Conservation (phyloP, 2,113 vertebrate species). For the Burhinus oedicnemus region DNA sequence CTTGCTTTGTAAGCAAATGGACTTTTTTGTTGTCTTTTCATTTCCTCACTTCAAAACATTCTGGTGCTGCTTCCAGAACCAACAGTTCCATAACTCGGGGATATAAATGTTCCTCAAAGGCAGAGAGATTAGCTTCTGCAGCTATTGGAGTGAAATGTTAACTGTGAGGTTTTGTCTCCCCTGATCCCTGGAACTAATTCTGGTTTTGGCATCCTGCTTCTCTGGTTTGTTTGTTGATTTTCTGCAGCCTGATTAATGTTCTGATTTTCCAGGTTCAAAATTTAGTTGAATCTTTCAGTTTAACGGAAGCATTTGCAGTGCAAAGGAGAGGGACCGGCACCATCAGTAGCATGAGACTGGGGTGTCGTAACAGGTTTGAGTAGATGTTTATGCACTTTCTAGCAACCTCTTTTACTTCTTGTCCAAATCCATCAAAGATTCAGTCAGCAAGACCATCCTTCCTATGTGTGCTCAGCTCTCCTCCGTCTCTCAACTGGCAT, state of each 20-base stretch:
- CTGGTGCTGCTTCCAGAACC: neutral
- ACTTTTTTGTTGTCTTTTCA: neutral
- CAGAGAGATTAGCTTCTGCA: neutral
- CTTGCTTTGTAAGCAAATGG: neutral
- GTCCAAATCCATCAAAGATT: neutral
- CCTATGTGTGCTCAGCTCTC: neutral
- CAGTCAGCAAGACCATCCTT: neutral
- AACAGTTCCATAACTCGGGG: neutral
- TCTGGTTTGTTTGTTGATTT: neutral
- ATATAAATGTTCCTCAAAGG: neutral
- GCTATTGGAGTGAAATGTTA: neutral
- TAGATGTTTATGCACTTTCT: neutral
- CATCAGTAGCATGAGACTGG: neutral
- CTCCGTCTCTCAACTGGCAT: fast-evolving
- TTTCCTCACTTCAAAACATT: neutral
- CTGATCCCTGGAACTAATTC: constrained; percentile 34
- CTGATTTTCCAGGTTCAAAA: constrained; percentile 17
- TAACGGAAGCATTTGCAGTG: neutral
- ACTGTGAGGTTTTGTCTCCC: neutral
- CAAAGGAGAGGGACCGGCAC: constrained; percentile 16
- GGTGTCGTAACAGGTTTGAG: neutral
- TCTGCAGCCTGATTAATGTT: constrained; percentile 19
- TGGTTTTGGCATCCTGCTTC: constrained; percentile 37
- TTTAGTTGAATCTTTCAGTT: constrained; percentile 27
- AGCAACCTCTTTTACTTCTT: too few species aligned